These are phyloP conservation scores for Ptyas mucosa DNA, from an alignment of 2,113 vertebrate species.

Conservation along the genomic window DNA sequence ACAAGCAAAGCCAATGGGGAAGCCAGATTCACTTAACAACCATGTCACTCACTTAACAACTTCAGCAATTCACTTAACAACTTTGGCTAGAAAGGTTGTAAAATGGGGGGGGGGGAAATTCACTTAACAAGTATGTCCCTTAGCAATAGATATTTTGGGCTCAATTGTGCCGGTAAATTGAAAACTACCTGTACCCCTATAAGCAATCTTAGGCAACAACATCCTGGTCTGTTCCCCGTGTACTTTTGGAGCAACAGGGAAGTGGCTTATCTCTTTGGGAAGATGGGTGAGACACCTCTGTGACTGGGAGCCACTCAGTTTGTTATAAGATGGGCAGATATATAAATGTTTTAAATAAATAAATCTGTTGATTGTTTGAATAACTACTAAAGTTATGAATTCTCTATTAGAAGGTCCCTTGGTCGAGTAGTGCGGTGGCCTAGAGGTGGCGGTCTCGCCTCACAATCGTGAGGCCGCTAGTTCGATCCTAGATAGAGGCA, in stretches of 20 bases:
- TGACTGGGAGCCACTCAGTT: too few relatives aligned
- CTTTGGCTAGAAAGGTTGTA: background rate
- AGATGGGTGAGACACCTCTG: background rate
- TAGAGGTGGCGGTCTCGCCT: too few relatives aligned
- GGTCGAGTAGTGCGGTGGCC: too few relatives aligned
- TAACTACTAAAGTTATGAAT: background rate
- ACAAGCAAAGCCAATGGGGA: background rate
- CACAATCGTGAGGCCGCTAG: too few relatives aligned
- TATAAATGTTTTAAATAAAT: background rate
- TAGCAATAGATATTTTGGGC: background rate
- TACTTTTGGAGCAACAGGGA: background rate
- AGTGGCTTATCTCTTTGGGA: background rate
- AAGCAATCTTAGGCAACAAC: background rate
- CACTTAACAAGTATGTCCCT: background rate
- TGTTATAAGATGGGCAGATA: background rate
- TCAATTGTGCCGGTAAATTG: background rate
- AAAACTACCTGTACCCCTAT: background rate
- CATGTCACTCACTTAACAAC: background rate
- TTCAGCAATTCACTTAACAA: background rate
- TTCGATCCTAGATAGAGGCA: too few relatives aligned
- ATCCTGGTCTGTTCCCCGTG: background rate
- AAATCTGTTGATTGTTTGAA: background rate
- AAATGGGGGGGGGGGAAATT: background rate
- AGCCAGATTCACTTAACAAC: background rate
- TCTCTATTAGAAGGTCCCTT: background rate